These are phyloP conservation scores for Albula glossodonta DNA, from an alignment of 2,113 vertebrate species.

Conservation along the genomic window DNA sequence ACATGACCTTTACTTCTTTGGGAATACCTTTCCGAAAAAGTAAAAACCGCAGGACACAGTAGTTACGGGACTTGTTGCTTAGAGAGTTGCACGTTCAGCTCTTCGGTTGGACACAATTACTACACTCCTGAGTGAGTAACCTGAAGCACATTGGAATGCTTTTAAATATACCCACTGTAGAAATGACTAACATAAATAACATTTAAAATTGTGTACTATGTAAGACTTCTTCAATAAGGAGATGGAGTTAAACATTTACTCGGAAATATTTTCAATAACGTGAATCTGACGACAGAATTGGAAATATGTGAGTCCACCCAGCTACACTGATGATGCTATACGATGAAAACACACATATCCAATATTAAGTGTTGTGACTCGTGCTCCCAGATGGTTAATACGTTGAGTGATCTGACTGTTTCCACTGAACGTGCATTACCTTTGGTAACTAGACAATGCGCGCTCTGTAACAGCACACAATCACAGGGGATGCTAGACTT, in stretches of 20 bases:
- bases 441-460: background rate
- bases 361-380: too few species aligned
- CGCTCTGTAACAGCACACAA: background rate
- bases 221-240: background rate
- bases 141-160: too few species aligned
- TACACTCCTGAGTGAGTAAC: background rate
- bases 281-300: background rate
- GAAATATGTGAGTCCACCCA: background rate
- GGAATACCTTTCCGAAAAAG: background rate
- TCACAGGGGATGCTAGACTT: background rate
- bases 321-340: background rate
- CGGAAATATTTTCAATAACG: too few species aligned
- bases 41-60: background rate
- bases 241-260: background rate
- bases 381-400: too few species aligned
- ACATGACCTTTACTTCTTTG: slow-evolving; percentile 11
- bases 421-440: background rate
- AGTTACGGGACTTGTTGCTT: background rate
- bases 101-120: background rate
- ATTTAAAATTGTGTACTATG: background rate
- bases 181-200: too few species aligned
- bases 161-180: too few species aligned
- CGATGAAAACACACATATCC: too few species aligned
- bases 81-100: background rate
- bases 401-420: background rate